Evolutionary conservation across 2,113 vertebrate species (phyloP), one percentile per base, ranked within the genome.

Genomic region (Morphnarchus princeps): DNA sequence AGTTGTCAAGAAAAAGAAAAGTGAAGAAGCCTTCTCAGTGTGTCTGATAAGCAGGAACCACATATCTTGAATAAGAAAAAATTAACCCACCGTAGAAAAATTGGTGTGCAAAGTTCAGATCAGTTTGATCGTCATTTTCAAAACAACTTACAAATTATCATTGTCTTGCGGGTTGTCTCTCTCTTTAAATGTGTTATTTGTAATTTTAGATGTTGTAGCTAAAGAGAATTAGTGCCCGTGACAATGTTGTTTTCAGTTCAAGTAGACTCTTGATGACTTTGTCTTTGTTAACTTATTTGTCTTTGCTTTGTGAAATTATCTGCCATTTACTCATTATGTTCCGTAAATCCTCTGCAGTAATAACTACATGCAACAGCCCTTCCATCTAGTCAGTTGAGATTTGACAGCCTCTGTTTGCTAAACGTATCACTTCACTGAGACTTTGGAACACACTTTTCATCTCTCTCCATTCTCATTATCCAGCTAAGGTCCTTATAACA

Each of bases 401-500:
- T 96, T 93, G 89, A 96, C 52, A 94, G 74, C 92, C 66, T 95
- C 87, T 63, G 79, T 95, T 97, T 97, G 82, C 89, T 96, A 95
- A 96, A 95, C 87, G 62, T 95, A 97, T 97, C 96, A 95, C 82
- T 87, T 97, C 91, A 76, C 74, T 28, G 81, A 97, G 93, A 95
- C 88, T 94, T 91, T 63, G 62, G 87, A 95, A 87, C 72, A 95
- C 69, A 78, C 55, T 93, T 94, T 96, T 93, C 95, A 87, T 93
- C 91, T 96, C 88, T 87, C 84, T 87, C 61, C 82, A 57, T 84
- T 97, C 92, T 93, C 95, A 90, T 97, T 97, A 95, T 91, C 93
- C 91, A 78, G 86, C 87, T 90, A 76, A 97, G 90, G 90, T 96
- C 87, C 84, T 97, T 95, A 87, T 90, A 97, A 93, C 93, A 97